Conservation (phyloP, 2,797 vertebrate genomes). For the Remorina albescens region DNA sequence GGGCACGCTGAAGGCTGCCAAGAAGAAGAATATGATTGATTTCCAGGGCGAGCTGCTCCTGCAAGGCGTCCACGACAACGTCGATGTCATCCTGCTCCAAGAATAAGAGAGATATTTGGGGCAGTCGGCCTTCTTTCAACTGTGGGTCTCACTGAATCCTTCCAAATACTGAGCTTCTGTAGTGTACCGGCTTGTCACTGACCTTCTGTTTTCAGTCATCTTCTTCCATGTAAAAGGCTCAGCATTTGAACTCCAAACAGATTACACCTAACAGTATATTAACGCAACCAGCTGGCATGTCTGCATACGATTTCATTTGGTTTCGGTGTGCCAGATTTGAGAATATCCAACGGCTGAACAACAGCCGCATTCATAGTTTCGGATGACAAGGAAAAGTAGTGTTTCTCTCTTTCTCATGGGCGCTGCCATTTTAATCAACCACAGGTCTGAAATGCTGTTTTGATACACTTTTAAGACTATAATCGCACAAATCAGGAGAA, state of each 20-base stretch:
- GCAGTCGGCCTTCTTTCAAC: neutral
- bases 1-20: slow-evolving; percentile 95
- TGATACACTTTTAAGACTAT: slow-evolving; percentile 60
- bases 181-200: slow-evolving; percentile 3
- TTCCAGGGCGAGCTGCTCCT: slow-evolving; percentile 93
- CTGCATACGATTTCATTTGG: slow-evolving; percentile 20
- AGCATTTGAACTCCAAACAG: slow-evolving; percentile 31
- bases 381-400: slow-evolving; percentile 2
- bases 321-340: slow-evolving; percentile 42
- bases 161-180: slow-evolving; percentile 39
- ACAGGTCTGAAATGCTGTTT: slow-evolving; percentile 41
- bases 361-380: slow-evolving; percentile 14
- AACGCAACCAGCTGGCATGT: slow-evolving; percentile 1
- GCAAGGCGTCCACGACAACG: slow-evolving; percentile 95
- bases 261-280: slow-evolving; percentile 17
- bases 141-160: slow-evolving; percentile 29
- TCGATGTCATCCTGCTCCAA: slow-evolving; percentile 89
- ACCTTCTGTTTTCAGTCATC: slow-evolving; percentile 22
- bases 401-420: slow-evolving; percentile 40
- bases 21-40: slow-evolving; percentile 87
- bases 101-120: slow-evolving; percentile 58
- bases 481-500: slow-evolving; percentile 67
- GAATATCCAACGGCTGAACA: slow-evolving; percentile 9
- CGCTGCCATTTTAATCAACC: slow-evolving; percentile 33
- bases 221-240: slow-evolving; percentile 19